Percentiles rank a stretch among this genome's conserved stretches.
These are phyloP conservation scores for Tylochromis polylepis DNA, from an alignment of 2,113 vertebrate genomes.

Conservation along the genomic window DNA sequence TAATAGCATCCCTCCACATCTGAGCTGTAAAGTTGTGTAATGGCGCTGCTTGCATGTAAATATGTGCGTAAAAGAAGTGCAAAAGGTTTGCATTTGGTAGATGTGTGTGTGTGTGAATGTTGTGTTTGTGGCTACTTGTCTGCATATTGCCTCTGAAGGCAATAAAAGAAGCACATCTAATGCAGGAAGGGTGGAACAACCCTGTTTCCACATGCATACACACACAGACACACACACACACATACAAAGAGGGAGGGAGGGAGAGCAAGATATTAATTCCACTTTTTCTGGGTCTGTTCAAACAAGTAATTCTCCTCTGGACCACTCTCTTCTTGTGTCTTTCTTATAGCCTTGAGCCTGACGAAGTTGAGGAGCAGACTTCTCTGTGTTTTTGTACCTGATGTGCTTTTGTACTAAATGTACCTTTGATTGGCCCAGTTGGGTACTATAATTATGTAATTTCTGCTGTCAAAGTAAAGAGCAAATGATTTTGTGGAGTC, in stretches of 20 bases:
- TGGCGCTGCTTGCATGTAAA: not conserved
- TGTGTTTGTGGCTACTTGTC: not conserved
- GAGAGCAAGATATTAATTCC: conserved; percentile 10
- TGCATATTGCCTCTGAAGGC: not conserved
- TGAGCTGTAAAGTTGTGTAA: not conserved
- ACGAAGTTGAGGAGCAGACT: not conserved
- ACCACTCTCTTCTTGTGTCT: conserved; percentile 9
- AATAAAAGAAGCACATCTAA: conserved; percentile 6
- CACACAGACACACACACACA: not conserved
- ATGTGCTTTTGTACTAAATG: not conserved
- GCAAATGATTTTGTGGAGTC: not conserved
- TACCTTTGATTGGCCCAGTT: not conserved
- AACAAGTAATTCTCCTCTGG: conserved; percentile 22
- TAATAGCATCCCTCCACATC: not conserved
- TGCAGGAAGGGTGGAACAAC: not conserved
- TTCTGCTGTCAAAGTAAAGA: not conserved
- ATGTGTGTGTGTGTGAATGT: not conserved
- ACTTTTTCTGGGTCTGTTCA: not conserved
- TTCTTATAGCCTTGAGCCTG: not conserved
- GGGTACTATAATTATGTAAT: not conserved
- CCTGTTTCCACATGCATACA: not conserved
- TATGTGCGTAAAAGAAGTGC: not conserved
- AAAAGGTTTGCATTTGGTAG: not conserved
- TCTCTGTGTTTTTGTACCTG: not conserved
- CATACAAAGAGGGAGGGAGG: not conserved